A percentile compares a stretch with the other conserved stretches of the same genome.
phyloP scores from a whole-genome alignment of 35 echinoderm and acorn worm species.

The Eucidaris tribuloides region DNA sequence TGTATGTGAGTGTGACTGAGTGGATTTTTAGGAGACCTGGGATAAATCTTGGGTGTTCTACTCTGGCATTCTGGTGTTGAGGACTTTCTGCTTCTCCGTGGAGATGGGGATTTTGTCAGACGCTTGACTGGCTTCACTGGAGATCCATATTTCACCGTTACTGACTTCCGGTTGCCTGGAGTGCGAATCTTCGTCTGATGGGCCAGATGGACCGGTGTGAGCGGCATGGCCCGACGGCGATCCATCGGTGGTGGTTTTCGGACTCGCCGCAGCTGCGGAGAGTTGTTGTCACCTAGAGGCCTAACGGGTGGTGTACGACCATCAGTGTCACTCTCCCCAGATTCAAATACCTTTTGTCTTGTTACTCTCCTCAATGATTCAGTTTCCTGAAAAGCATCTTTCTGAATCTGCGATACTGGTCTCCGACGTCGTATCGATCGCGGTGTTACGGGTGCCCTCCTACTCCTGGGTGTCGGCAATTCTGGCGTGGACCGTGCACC shows the following conservation, averaged over 20 bases:
- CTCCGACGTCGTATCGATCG: background rate
- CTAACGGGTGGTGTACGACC: background rate
- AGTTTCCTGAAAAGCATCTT: background rate
- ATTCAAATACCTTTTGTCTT: background rate
- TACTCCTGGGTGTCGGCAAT: background rate
- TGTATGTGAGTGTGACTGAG: background rate
- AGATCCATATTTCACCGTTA: conserved; percentile 37
- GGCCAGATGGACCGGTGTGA: conserved; percentile 39
- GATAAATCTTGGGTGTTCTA: conserved; percentile 31
- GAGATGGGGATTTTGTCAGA: background rate
- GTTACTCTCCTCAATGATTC: background rate
- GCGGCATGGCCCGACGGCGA: conserved; percentile 12
- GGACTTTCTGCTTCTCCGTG: background rate
- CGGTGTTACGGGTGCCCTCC: background rate
- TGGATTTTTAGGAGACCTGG: conserved; percentile 46
- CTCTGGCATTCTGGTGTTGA: conserved; percentile 2
- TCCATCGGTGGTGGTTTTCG: conserved; percentile 12
- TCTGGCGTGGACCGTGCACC: background rate
- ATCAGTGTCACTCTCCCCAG: background rate
- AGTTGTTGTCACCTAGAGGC: conserved; percentile 25
- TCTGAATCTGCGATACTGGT: background rate
- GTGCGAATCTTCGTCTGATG: conserved; percentile 7
- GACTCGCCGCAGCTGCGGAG: background rate
- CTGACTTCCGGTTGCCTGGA: background rate
- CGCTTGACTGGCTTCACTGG: conserved; percentile 38